Conservation (phyloP, 2,888 invertebrate species). For the Furcula furcula region DNA sequence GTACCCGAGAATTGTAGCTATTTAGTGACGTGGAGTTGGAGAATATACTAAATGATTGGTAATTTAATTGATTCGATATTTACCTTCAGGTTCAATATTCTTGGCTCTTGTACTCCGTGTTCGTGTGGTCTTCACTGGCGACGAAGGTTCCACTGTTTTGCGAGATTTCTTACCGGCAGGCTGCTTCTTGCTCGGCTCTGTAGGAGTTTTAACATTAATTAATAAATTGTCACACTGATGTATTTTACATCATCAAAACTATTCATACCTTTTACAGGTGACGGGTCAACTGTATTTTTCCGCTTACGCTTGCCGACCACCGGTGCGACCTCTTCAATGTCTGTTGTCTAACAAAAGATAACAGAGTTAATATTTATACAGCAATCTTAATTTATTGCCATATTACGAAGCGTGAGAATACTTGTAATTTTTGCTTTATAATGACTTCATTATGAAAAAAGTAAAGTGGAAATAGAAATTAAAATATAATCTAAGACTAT, state of each 20-base stretch:
- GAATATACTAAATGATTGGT: too few species aligned
- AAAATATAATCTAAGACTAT: not conserved
- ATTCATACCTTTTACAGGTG: slow-evolving; percentile 30
- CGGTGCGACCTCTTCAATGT: slow-evolving; percentile 15
- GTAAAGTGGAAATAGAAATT: too few species aligned
- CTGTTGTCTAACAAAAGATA: slow-evolving; percentile 19
- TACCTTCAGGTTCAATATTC: not conserved
- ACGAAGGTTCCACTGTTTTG: not conserved
- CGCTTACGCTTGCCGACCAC: slow-evolving; percentile 31
- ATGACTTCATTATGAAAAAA: too few species aligned
- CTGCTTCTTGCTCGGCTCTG: slow-evolving; percentile 5
- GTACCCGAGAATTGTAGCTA: too few species aligned
- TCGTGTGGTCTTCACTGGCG: not conserved
- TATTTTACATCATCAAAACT: not conserved
- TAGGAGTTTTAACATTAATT: not conserved
- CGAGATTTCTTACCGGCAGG: slow-evolving; percentile 2
- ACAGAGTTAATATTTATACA: not conserved
- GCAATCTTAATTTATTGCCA: too few species aligned
- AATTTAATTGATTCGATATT: too few species aligned
- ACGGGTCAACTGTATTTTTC: slow-evolving; percentile 24
- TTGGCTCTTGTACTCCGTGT: not conserved
- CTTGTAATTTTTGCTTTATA: too few species aligned
- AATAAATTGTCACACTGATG: too few species aligned
- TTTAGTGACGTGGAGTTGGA: too few species aligned
- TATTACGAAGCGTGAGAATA: too few species aligned